Evolutionary conservation across 2,888 invertebrate genomes (phyloP), one percentile per base, ranked within the genome.

Genomic region (Scelioninae gen. 1): DNA sequence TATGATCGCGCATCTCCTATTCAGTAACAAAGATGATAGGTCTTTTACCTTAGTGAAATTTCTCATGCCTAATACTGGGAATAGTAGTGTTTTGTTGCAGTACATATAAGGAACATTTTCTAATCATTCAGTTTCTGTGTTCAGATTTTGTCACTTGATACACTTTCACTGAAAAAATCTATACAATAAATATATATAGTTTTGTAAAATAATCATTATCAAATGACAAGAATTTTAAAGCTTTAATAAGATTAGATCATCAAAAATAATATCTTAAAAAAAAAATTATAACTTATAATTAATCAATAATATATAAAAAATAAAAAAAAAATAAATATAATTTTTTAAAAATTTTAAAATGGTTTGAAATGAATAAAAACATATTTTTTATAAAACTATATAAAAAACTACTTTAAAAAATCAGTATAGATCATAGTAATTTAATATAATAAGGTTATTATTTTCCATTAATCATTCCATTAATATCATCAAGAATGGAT

Each of bases 11-110:
- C 16, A 58, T 47, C 43, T 55, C 31, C 68, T 34, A 56, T 34
- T 56, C 31, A 38, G 51, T n/a, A 43, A 34, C n/a, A n/a, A 47
- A 43, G 58, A 71, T 43, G 38, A 60, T 49, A 34, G 45, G 29
- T 15, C 11, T 53, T 58, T 69, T 49, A 10, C 40, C 8, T 58
- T 45, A 29, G 38, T 40, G 55, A 62, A 60, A 72, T 55, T 66
- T 66, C 38, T 9, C 51, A 38, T 23, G 49, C 49, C 53, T 40
- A 51, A 65, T 49, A 23, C 29, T 10, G 0, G 34, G n/a, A 34
- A 66, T 29, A 31, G 23, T 29, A 31, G 23, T n/a, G 8, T 38
- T 38, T 51, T 51, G 29, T 23, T 55, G 31, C 55, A n/a, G 51
- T 38, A 51, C 65, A 38, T 51, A 51, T 40, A 51, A 9, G 40